Base-by-base conservation (phyloP, 2,888 invertebrate species). In the Oithona nana region DNA sequence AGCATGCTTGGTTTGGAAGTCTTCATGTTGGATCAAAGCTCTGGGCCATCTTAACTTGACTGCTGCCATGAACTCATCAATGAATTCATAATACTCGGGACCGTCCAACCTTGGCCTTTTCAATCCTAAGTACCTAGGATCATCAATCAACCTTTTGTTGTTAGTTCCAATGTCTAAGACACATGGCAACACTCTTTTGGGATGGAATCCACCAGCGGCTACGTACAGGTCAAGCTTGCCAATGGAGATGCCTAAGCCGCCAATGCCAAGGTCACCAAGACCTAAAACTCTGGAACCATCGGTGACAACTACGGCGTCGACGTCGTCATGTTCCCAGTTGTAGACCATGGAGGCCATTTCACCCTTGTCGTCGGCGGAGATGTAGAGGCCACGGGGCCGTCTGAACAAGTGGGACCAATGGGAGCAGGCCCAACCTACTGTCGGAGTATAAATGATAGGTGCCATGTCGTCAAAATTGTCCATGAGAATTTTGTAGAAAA, bases 151-250 rank as follows among this genome's bases (percentile, higher is more conserved):
- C 26, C 28, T 61, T 4, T 52, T 16, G 11, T 61, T 61, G 22
- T 51, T 54, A 22, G 61, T 61, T 16, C 61, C 61, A 52, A 54
- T 26, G 11, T 61, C 61, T n/a, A 61, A 26, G 24, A 61, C 61
- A n/a, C 16, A n/a, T 28, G 61, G 61, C 3, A 61, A 28, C 1
- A 61, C 61, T 52, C 61, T 22, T 6, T 54, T 22, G 24, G 61
- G 61, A 61, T 61, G 61, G 28, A 61, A 61, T 4, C 61, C 61
- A 28, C 61, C 61, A 28, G 61, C 61, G n/a, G 61, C 61, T n/a
- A 61, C 61, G 29, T 61, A 61, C 28, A 61, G 30, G 20, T 61
- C 61, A 16, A 61, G 29, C 54, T 61, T 61, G 3, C 61, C 61
- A 28, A 61, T 54, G 29, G 61, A 61, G 24, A 61, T 61, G 28